Conservation (phyloP, 2,888 invertebrate species). For the Piscicola geometra region DNA sequence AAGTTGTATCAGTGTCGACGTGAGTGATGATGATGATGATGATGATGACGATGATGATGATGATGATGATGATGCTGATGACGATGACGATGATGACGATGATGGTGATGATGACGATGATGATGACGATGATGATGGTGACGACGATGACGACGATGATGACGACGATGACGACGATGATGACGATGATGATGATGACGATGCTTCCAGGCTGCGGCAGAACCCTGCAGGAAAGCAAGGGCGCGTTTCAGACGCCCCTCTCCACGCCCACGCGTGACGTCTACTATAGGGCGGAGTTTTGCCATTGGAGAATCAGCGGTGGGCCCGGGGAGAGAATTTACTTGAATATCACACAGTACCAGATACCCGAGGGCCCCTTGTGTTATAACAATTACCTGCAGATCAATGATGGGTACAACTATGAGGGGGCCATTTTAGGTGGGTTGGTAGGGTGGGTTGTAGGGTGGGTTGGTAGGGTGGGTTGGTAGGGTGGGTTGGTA, state of each 20-base stretch:
- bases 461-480: not conserved
- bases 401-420: conserved; percentile 90
- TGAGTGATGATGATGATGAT: conserved; percentile 59
- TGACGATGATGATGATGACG: conserved; percentile 25
- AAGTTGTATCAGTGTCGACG: conserved; percentile 89
- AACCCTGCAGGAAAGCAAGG: conserved; percentile 53
- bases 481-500: too few relatives aligned
- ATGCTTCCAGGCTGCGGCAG: conserved; percentile 73
- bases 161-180: conserved; percentile 24
- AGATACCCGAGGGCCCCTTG: conserved; percentile 73
- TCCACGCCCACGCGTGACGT: conserved; percentile 5
- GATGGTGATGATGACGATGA: conserved; percentile 39
- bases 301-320: conserved; percentile 95
- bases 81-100: conserved; percentile 38
- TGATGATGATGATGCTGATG: conserved; percentile 33
- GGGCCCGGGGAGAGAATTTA: conserved; percentile 93
- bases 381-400: conserved; percentile 87
- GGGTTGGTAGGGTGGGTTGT: conserved; percentile 41
- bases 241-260: conserved; percentile 48
- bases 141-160: conserved; percentile 31
- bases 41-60: conserved; percentile 36
- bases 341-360: conserved; percentile 83
- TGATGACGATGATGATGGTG: conserved; percentile 38
- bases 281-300: conserved; percentile 54
- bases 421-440: conserved; percentile 80